Base-by-base conservation (phyloP, 1,140 invertebrate species). In the Ips nitidus region DNA sequence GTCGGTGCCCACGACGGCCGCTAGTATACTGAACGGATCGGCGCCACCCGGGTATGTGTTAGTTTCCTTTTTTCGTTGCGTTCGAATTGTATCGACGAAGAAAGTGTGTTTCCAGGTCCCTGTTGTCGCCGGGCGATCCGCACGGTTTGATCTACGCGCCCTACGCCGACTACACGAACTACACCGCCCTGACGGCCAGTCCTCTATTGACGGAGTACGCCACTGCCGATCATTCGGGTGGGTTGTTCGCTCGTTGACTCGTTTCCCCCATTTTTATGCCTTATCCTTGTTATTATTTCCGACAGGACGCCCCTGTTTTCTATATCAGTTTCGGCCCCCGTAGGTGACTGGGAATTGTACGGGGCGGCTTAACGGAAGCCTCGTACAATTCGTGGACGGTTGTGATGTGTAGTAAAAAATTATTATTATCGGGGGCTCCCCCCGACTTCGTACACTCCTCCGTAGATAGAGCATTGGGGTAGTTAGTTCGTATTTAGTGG, bases 171-270 rank as follows among this genome's bases (percentile, higher is more conserved):
- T 94, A 94, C 82, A 88, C 90, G 78, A 94, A 94, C 80, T 95
- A 95, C 82, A 91, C 93, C 22, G 92, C 93, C 43, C 84, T 95
- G 63, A 89, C 89, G 41, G 90, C 92, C 60, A 86, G 85, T 65
- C 92, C 93, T 65, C 86, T 95, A 73, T 87, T 94, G 76, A 90
- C 91, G 75, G 93, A 94, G 80, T 94, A 94, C 85, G 88, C 91
- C 75, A 86, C 88, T 75, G 86, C 88, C 66, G 92, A 95, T 86
- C 92, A 94, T 88, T 91, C 92, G 87, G 94, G 94, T 95, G 94
- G 93, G 93, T 95, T 93, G 82, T 93, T 92, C 88, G 90, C 90
- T 86, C 90, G 90, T 83, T 87, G 84, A 76, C 72, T 69, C 52
- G 62, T 65, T 39, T 42, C 68, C 68, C 68, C 68, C 63, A 70